phyloP scores from a whole-genome alignment of 37 sponge, comb jelly and placozoan genomes.

The Haliclona indistincta region DNA sequence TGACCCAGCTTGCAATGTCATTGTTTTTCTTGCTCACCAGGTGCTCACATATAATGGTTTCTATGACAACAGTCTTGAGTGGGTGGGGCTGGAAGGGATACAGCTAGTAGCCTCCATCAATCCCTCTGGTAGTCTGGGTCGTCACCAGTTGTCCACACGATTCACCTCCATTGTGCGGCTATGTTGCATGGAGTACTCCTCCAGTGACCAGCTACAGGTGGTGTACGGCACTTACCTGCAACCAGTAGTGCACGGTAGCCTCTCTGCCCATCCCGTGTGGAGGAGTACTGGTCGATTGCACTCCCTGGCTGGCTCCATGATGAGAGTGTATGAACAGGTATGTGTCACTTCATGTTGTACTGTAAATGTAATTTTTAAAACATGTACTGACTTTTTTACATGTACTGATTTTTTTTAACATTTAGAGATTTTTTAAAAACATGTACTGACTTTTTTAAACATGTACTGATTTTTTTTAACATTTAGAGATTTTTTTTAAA shows the following conservation, averaged over 20 bases:
- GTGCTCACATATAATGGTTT: conserved; percentile 92
- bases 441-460: too few relatives aligned
- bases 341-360: neutral
- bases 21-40: conserved; percentile 34
- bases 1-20: conserved; percentile 3
- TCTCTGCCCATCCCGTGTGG: conserved; percentile 80
- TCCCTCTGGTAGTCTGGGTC: conserved; percentile 80
- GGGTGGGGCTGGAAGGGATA: conserved; percentile 90
- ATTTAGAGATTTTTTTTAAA: neutral
- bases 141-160: conserved; percentile 88
- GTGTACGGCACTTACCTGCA: conserved; percentile 83
- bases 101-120: conserved; percentile 97
- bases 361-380: neutral
- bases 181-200: conserved; percentile 84
- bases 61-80: conserved; percentile 93
- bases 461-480: neutral
- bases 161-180: conserved; percentile 91
- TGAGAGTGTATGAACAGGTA: conserved; percentile 89
- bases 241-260: conserved; percentile 59
- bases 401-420: neutral
- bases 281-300: conserved; percentile 67
- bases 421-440: too few relatives aligned
- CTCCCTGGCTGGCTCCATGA: conserved; percentile 89
- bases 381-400: neutral
- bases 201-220: conserved; percentile 79